A percentile compares a stretch with the other conserved stretches of the same genome.
phyloP scores from a whole-genome alignment of 2,797 vertebrate species.

The Euthynnus affinis region DNA sequence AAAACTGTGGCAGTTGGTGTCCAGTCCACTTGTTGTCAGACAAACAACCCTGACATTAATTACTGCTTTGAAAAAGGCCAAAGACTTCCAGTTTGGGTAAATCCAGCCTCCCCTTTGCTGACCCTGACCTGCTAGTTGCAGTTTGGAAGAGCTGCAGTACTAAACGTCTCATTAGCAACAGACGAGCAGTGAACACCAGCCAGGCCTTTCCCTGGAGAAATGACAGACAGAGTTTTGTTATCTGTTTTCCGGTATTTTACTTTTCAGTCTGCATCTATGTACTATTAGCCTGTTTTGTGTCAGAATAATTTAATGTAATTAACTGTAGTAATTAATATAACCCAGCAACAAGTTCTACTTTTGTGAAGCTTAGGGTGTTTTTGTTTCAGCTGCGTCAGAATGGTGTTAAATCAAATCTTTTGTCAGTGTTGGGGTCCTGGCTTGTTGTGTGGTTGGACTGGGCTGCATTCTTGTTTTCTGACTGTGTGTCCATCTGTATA shows the following conservation, averaged over 20 bases:
- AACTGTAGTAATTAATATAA: background rate
- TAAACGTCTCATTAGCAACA: constrained; percentile 27
- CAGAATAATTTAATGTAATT: background rate
- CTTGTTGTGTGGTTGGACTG: constrained; percentile 2
- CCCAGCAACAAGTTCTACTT: background rate
- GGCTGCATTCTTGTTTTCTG: constrained; percentile 20
- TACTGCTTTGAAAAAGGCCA: constrained; percentile 37
- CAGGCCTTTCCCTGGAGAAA: background rate
- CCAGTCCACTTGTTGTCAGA: constrained; percentile 29
- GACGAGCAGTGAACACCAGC: background rate
- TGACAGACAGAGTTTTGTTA: background rate
- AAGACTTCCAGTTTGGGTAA: constrained; percentile 48
- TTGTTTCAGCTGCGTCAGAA: background rate
- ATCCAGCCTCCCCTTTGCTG: constrained; percentile 10
- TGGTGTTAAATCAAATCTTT: background rate
- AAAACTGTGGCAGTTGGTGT: constrained; percentile 23
- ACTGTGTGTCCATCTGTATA: constrained; percentile 16
- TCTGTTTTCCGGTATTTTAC: background rate
- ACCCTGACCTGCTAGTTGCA: constrained; percentile 32
- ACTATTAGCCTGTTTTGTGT: background rate
- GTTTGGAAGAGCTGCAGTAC: constrained; percentile 9
- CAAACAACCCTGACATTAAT: constrained; percentile 43
- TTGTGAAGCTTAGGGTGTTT: background rate
- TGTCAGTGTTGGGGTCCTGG: background rate
- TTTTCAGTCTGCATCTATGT: background rate